Evolutionary conservation across 2,113 vertebrate species (phyloP).

Genomic region (Pica pica): DNA sequence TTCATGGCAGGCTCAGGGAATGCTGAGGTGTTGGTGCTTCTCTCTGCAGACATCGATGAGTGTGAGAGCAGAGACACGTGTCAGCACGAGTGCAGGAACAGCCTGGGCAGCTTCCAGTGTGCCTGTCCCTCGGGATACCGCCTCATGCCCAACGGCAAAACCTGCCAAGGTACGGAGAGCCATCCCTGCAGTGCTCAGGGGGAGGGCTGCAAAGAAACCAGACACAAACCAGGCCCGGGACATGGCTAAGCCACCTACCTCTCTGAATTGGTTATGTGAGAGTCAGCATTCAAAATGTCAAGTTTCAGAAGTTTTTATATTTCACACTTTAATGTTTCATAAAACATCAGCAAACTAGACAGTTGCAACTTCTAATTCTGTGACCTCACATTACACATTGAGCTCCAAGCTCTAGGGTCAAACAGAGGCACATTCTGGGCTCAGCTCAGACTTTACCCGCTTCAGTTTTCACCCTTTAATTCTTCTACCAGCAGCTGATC

Average conservation of each 20-base stretch:
- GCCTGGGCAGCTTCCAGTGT: conserved; percentile 88
- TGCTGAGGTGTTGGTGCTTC: background rate
- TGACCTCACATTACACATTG: background rate
- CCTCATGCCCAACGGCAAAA: conserved; percentile 88
- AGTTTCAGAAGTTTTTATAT: background rate
- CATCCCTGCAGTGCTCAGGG: background rate
- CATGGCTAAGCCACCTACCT: no score
- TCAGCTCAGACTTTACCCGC: background rate
- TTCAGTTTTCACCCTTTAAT: background rate
- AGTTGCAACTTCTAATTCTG: background rate
- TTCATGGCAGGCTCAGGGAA: background rate
- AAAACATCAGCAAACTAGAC: background rate
- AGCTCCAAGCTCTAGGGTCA: background rate
- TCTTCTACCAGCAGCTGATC: background rate
- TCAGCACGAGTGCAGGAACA: conserved; percentile 94
- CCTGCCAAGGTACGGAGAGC: conserved; percentile 87
- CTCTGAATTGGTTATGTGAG: background rate
- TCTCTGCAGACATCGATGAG: conserved; percentile 88
- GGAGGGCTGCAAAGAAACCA: background rate
- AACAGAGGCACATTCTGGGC: background rate
- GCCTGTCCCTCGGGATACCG: conserved; percentile 87
- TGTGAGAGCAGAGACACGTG: conserved; percentile 88
- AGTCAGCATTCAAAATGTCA: background rate
- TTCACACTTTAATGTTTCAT: background rate
- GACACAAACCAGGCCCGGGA: background rate